Base-by-base conservation (phyloP, 2,797 vertebrate genomes). In the Limnodromus scolopaceus region DNA sequence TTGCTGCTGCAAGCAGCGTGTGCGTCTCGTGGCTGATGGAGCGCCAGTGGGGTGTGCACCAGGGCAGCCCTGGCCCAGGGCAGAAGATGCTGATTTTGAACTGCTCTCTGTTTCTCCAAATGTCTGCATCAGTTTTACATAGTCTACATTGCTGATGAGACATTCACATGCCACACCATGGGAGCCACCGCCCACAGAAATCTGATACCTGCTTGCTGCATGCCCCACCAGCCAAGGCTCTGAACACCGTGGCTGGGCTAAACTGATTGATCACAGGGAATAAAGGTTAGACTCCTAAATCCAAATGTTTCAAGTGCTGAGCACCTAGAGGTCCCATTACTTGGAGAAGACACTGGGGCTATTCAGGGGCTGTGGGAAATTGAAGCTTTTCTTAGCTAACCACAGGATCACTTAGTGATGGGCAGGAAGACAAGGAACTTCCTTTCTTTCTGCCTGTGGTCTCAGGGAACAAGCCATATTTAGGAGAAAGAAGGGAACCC, bases 1-100 rank as follows among this genome's bases (percentile, higher is more conserved):
- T 81, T 5, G 87, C 91, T 93, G 81, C 82, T 90, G 93, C 38
- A 48, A 75, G 87, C 5, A 0, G 77, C 4, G 4, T 55, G 83
- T 30, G 55, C 1, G 2, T 92, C 93, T 79, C 4, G 53, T 92
- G 92, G 90, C 83, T 82, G 85, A 60, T 43, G 90, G 84, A 61
- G 81, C 0, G 0, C 80, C 3, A 1, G 32, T 28, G 43, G 51
- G n/a, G 15, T 15, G 60, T 5, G 54, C 58, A 70, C n/a, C 7
- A 36, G 65, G 32, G 43, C 46, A 22, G 23, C 0, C 3, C 46
- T 34, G 58, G 39, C 45, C 79, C 41, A 23, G 51, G 84, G 45
- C 3, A 25, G 16, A 71, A 66, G 41, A 74, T 53, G 45, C 34
- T 54, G 43, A 34, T 64, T 45, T 70, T 70, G 61, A 81, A 36